Evolutionary conservation across 2,888 invertebrate genomes (phyloP).

Genomic region (Seira ritae): DNA sequence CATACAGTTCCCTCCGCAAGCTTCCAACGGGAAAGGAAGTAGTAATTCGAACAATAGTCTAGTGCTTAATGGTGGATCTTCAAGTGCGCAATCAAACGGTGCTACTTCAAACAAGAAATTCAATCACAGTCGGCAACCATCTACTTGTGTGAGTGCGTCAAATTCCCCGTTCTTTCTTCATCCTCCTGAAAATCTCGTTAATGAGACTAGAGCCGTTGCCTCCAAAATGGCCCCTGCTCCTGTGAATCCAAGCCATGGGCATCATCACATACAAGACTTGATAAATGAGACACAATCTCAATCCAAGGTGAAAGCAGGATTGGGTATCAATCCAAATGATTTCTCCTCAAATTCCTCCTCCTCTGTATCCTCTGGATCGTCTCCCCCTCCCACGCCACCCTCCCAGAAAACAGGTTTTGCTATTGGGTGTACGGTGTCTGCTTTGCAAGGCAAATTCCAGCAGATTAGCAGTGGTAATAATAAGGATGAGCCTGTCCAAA

Average conservation of each 20-base stretch:
- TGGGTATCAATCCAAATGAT: conserved; percentile 39
- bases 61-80: conserved; percentile 43
- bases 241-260: conserved; percentile 68
- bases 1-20: conserved; percentile 42
- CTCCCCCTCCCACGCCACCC: conserved; percentile 65
- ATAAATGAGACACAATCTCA: conserved; percentile 64
- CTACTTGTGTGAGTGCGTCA: conserved; percentile 52
- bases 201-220: conserved; percentile 65
- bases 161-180: conserved; percentile 72
- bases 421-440: conserved; percentile 49
- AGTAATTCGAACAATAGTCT: neutral
- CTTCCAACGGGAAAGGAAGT: conserved; percentile 46
- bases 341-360: conserved; percentile 59
- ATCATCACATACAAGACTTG: conserved; percentile 67
- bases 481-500: conserved; percentile 38
- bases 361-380: conserved; percentile 53
- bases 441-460: conserved; percentile 55
- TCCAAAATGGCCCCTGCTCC: conserved; percentile 70
- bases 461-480: conserved; percentile 44
- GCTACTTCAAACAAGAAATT: conserved; percentile 41
- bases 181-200: conserved; percentile 66
- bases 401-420: conserved; percentile 55
- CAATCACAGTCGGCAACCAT: conserved; percentile 60
- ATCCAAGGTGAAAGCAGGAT: conserved; percentile 55
- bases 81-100: conserved; percentile 5